Conservation (phyloP, 2,113 vertebrate species). For the Gadus macrocephalus region DNA sequence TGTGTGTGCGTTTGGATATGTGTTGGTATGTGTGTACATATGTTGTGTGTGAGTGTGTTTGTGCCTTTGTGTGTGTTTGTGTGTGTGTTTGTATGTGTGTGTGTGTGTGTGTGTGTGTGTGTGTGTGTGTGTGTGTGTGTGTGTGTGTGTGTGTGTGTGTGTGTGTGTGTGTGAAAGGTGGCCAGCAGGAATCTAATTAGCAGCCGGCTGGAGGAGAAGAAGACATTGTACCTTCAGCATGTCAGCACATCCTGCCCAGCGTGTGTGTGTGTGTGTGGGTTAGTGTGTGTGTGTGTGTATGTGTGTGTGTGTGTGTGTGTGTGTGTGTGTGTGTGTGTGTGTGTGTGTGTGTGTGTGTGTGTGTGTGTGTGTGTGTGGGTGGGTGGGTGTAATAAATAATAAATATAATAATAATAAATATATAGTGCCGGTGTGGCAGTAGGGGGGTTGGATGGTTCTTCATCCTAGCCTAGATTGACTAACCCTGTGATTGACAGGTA, state of each 20-base stretch:
- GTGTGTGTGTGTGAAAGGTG: background rate
- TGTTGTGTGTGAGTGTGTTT: background rate
- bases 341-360: background rate
- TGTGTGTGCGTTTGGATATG: background rate
- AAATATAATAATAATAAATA: too few relatives aligned
- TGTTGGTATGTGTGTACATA: background rate
- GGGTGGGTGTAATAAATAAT: too few relatives aligned
- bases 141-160: background rate
- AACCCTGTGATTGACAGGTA: too few relatives aligned
- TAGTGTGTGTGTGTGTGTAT: background rate
- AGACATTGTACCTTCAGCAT: too few relatives aligned
- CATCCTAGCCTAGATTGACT: too few relatives aligned
- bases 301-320: background rate
- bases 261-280: background rate
- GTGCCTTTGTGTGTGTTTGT: background rate
- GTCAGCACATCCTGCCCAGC: too few relatives aligned
- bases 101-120: background rate
- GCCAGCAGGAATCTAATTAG: too few relatives aligned
- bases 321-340: background rate
- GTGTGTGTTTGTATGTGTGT: background rate
- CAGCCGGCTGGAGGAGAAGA: too few relatives aligned
- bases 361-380: background rate
- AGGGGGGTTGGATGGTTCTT: too few relatives aligned
- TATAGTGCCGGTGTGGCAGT: too few relatives aligned
- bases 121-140: background rate